Conservation (phyloP, 64 coral and sea anemone genomes). For the Dendrophyllia cribrosa region DNA sequence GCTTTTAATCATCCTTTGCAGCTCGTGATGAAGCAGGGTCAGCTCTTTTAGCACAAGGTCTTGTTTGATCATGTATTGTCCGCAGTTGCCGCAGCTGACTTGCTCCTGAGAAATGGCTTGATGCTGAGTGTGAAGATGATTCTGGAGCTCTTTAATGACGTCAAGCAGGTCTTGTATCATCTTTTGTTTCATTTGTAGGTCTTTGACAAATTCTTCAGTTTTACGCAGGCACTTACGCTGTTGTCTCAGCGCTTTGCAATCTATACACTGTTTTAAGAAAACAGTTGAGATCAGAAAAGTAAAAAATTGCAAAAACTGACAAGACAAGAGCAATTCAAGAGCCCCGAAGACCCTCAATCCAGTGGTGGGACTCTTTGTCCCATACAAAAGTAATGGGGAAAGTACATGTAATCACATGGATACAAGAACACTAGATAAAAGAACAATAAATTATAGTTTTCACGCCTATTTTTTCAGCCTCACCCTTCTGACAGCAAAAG, state of each 20-base stretch:
- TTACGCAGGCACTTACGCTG: constrained; percentile 47
- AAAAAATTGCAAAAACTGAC: background rate
- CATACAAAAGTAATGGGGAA: too few relatives aligned
- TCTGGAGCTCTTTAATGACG: constrained; percentile 62
- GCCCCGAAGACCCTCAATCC: too few relatives aligned
- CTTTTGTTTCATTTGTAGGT: constrained; percentile 63
- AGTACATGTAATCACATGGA: too few relatives aligned
- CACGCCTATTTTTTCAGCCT: background rate
- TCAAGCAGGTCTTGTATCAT: constrained; percentile 65
- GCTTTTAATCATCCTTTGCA: constrained; percentile 50
- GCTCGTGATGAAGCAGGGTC: constrained; percentile 69
- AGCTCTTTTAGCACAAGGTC: constrained; percentile 85
- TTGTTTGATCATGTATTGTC: constrained; percentile 45
- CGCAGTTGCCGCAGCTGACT: constrained; percentile 71
- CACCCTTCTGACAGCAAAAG: constrained; percentile 48
- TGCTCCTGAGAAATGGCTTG: constrained; percentile 56
- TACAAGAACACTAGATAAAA: too few relatives aligned
- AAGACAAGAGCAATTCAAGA: background rate
- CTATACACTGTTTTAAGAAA: constrained; percentile 38
- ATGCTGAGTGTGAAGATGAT: constrained; percentile 66
- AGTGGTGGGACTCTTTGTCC: too few relatives aligned
- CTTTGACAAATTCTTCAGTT: constrained; percentile 77
- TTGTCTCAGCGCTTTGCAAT: constrained; percentile 30
- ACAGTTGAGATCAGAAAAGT: constrained; percentile 7
- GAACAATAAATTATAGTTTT: too few relatives aligned